Evolutionary conservation across 2,113 vertebrate genomes (phyloP).

Genomic region (Gnathonemus echidnorhynchus): DNA sequence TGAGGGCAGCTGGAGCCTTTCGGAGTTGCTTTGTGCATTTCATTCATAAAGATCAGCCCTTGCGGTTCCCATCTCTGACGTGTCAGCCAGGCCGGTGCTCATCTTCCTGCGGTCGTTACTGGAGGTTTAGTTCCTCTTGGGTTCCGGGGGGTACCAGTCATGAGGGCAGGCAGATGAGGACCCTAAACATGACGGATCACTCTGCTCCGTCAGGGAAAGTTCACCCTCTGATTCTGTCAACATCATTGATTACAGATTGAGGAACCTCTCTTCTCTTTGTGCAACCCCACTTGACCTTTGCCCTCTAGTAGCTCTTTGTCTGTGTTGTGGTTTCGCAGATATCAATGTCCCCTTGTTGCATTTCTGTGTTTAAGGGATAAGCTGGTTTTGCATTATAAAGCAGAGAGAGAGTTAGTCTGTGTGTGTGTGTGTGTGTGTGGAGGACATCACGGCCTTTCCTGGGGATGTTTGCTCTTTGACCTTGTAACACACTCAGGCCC

Average conservation of each 20-base stretch:
- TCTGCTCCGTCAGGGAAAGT: not conserved
- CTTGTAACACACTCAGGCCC: not conserved
- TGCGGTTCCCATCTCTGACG: not conserved
- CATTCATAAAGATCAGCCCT: too few species aligned
- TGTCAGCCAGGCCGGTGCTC: not conserved
- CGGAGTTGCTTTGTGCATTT: not conserved
- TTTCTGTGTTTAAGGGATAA: not conserved
- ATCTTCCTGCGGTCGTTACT: not conserved
- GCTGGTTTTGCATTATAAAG: not conserved
- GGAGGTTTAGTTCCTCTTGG: not conserved
- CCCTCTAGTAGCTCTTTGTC: not conserved
- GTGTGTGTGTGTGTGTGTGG: constrained; percentile 7
- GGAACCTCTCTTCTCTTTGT: not conserved
- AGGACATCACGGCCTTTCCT: constrained; percentile 26
- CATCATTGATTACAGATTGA: not conserved
- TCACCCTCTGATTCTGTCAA: not conserved
- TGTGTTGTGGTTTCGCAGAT: not conserved
- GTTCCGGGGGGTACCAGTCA: not conserved
- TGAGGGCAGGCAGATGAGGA: not conserved
- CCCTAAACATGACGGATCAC: not conserved
- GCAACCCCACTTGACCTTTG: not conserved
- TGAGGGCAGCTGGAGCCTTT: not conserved
- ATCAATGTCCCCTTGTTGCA: not conserved
- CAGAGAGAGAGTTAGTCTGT: not conserved
- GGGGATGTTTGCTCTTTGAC: constrained; percentile 16